Evolutionary conservation across 2,113 vertebrate genomes (phyloP).

Genomic region (Passer domesticus): DNA sequence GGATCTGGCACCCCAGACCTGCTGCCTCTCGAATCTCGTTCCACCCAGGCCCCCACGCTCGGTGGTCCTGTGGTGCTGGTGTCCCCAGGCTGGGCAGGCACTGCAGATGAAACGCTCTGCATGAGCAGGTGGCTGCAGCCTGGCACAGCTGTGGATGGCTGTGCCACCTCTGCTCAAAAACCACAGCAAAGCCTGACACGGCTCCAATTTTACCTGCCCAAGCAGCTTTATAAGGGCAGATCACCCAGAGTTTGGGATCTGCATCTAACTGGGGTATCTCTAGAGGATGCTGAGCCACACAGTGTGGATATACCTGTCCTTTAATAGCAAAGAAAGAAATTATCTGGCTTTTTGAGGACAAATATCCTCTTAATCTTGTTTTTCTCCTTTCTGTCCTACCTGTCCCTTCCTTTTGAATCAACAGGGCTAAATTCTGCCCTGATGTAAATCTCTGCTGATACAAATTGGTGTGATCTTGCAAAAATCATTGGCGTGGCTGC

Average conservation of each 20-base stretch:
- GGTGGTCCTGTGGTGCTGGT: neutral
- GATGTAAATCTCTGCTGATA: constrained; percentile 19
- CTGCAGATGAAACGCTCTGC: neutral
- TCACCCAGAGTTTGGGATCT: neutral
- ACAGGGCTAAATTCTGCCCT: neutral
- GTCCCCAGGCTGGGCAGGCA: neutral
- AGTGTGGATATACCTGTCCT: neutral
- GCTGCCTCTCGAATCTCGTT: neutral
- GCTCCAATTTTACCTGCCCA: neutral
- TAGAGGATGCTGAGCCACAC: neutral
- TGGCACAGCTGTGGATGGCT: neutral
- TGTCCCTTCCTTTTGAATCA: neutral
- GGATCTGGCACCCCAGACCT: neutral
- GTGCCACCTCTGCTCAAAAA: neutral
- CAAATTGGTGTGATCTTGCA: constrained; percentile 28
- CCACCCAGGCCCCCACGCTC: neutral
- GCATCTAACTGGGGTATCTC: neutral
- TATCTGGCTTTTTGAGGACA: neutral
- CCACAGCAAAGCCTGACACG: neutral
- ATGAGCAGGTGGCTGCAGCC: neutral
- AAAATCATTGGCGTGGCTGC: constrained; percentile 20
- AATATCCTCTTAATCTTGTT: neutral
- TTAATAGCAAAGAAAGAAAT: neutral
- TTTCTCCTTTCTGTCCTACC: constrained; percentile 16
- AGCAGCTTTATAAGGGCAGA: neutral